Evolutionary conservation across 2,113 vertebrate genomes (phyloP).

Genomic region (Eudorcas thomsonii): DNA sequence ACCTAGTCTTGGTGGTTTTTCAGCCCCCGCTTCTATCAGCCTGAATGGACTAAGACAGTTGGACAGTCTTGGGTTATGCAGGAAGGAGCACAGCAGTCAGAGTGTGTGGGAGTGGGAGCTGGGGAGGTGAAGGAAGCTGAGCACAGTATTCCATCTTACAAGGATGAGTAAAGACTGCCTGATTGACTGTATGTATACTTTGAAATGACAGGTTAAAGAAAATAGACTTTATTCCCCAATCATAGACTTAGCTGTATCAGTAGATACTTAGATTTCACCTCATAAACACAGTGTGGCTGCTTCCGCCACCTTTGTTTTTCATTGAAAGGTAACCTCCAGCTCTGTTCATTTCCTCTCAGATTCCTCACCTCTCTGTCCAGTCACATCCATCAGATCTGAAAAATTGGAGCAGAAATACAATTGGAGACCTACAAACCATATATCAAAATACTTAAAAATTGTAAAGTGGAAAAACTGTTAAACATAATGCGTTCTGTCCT

Average conservation of each 20-base stretch:
- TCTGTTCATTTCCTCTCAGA: neutral
- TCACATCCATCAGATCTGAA: neutral
- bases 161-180: neutral
- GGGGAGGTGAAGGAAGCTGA: neutral
- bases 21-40: neutral
- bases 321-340: neutral
- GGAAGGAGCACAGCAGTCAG: neutral
- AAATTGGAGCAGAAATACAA: neutral
- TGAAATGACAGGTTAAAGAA: neutral
- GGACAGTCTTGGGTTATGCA: neutral
- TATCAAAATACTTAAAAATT: neutral
- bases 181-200: neutral
- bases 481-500: neutral
- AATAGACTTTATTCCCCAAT: neutral
- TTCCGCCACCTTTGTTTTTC: neutral
- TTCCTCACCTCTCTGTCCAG: neutral
- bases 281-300: neutral
- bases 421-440: neutral
- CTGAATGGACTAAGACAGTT: neutral
- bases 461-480: neutral
- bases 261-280: neutral
- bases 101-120: neutral
- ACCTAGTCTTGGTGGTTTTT: neutral
- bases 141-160: neutral
- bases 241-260: neutral